Evolutionary conservation across 2,888 invertebrate species (phyloP), one percentile per base, ranked within the genome.

Genomic region (Agelastica alni): DNA sequence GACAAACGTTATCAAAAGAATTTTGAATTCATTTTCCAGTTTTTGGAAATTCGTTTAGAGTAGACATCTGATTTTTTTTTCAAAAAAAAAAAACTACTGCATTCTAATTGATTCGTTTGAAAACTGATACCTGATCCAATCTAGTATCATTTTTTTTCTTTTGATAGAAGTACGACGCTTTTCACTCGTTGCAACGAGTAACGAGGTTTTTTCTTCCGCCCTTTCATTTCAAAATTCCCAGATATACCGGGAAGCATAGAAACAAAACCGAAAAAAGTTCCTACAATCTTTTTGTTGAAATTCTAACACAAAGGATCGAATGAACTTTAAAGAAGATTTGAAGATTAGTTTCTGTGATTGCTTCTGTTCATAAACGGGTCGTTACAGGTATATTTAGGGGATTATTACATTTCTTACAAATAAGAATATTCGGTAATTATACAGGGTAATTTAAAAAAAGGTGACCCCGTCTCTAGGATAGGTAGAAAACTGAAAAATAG

Each of bases 341-440:
- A 60, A 70, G 70, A 72, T 71, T 70, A 70, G 70, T 72, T 72
- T 72, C 71, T 71, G 65, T 60, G 66, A 70, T 69, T 72, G 68
- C 63, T 58, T 37, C 10, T 18, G 10, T 10, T 1, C 37, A 37
- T 37, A 10, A n/a, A 18, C 37, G 12, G 37, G 18, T 18, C 18
- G 10, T 37, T 18, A 2, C 10, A 18, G 20, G 18, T 37, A 18
- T 37, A 12, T 37, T 9, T 10, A 7, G 18, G 37, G 37, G 3
- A 32, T 12, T 3, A 12, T 1, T n/a, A n/a, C n/a, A n/a, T n/a
- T n/a, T n/a, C n/a, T n/a, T n/a, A n/a, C n/a, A n/a, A n/a, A n/a
- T n/a, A n/a, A n/a, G n/a, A n/a, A n/a, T n/a, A n/a, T n/a, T n/a
- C n/a, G n/a, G n/a, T n/a, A n/a, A n/a, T n/a, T n/a, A n/a, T n/a